Conservation (phyloP, 2,888 invertebrate genomes). For the Apodemia zela region DNA sequence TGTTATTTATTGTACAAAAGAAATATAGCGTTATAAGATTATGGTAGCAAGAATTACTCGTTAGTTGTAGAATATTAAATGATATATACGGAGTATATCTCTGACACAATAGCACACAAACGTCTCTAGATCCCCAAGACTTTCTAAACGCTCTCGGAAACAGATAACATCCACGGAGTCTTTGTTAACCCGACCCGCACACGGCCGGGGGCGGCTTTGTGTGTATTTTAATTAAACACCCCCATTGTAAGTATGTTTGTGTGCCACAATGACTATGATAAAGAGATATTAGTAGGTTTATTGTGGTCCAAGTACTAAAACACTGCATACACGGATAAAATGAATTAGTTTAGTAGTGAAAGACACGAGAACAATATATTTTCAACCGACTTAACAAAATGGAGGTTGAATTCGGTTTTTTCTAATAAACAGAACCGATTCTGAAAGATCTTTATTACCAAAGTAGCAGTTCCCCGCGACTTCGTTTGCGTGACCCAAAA, state of each 20-base stretch:
- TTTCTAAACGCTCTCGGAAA: background rate
- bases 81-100: background rate
- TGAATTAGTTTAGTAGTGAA: too few relatives aligned
- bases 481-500: too few relatives aligned
- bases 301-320: background rate
- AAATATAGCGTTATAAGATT: too few relatives aligned
- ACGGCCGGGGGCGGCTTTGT: background rate
- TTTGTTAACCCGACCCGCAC: background rate
- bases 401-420: too few relatives aligned
- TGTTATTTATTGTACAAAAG: too few relatives aligned
- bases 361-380: too few relatives aligned
- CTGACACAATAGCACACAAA: background rate
- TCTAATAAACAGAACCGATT: too few relatives aligned
- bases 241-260: background rate
- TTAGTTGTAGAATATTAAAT: too few relatives aligned
- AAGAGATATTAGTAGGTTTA: slow-evolving; percentile 1
- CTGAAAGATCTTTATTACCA: too few relatives aligned
- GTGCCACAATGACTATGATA: background rate
- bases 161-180: background rate
- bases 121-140: slow-evolving; percentile 2
- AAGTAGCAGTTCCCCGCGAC: too few relatives aligned
- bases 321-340: background rate
- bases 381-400: too few relatives aligned
- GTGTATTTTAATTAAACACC: slow-evolving; percentile 12
- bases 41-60: too few relatives aligned